A percentile compares a stretch with the other conserved stretches of the same genome.
These are phyloP conservation scores for Ammodytes marinus DNA, from an alignment of 2,113 vertebrate species.

Conservation along the genomic window DNA sequence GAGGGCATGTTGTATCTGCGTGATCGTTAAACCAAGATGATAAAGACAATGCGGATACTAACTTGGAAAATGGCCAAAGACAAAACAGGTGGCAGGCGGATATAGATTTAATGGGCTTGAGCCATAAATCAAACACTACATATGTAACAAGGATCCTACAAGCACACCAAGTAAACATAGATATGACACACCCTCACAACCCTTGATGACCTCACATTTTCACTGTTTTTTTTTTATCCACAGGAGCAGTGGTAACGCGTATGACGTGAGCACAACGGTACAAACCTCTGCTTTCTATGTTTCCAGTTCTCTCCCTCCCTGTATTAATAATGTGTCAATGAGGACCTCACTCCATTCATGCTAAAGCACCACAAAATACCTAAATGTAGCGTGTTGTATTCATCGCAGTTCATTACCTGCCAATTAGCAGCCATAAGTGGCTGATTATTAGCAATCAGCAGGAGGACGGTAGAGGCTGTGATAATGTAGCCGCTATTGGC, in stretches of 20 bases:
- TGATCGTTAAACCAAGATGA: neutral
- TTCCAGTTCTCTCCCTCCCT: neutral
- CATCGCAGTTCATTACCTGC: constrained; percentile 18
- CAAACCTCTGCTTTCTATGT: constrained; percentile 5
- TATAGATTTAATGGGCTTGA: neutral
- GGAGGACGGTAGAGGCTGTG: neutral
- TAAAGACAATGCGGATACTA: neutral
- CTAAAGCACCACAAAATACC: neutral
- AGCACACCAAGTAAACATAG: neutral
- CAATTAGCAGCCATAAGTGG: constrained; percentile 23
- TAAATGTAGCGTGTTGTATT: neutral
- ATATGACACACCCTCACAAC: neutral
- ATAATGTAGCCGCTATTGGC: constrained; percentile 9
- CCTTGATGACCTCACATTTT: neutral
- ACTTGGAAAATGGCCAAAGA: neutral
- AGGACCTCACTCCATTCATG: neutral
- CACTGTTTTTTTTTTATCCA: constrained; percentile 23
- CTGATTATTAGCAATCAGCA: constrained; percentile 33
- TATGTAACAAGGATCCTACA: neutral
- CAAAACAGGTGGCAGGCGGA: neutral
- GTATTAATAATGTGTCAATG: neutral
- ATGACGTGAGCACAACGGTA: constrained; percentile 67
- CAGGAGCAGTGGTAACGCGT: constrained; percentile 58
- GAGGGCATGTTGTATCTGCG: neutral
- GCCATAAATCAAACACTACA: neutral